Conservation (phyloP, 2,797 vertebrate genomes). For the Pseudochirops cupreus region DNA sequence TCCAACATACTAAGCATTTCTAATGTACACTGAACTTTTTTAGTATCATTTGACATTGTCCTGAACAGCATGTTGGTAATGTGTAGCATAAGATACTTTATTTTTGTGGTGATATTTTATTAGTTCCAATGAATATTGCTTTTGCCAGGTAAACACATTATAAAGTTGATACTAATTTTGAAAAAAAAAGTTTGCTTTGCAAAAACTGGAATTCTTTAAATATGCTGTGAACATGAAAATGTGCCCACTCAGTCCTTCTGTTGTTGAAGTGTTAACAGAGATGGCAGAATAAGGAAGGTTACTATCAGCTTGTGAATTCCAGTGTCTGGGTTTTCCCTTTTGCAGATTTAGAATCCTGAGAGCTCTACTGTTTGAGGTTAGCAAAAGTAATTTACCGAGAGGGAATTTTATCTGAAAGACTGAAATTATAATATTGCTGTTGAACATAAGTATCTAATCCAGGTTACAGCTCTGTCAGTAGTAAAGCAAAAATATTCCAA, state of each 20-base stretch:
- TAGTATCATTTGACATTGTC: constrained; percentile 52
- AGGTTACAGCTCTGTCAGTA: constrained; percentile 5
- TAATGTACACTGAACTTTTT: constrained; percentile 51
- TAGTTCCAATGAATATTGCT: constrained; percentile 20
- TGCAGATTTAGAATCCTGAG: neutral
- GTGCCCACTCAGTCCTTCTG: neutral
- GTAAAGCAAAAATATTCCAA: neutral
- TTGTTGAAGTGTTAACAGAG: neutral
- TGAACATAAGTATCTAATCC: neutral
- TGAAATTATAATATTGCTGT: constrained; percentile 19
- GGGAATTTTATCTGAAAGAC: constrained; percentile 16
- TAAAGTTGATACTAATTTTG: neutral
- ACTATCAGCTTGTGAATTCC: neutral
- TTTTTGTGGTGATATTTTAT: constrained; percentile 50
- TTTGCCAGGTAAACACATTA: neutral
- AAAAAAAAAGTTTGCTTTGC: neutral
- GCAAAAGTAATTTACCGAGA: constrained; percentile 13
- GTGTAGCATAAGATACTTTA: constrained; percentile 48
- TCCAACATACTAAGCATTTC: constrained; percentile 51
- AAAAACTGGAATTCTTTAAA: neutral
- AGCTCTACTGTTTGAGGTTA: neutral
- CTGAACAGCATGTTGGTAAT: constrained; percentile 19
- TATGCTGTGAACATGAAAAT: neutral
- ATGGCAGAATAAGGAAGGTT: neutral
- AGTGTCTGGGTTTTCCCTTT: neutral